phyloP scores from a whole-genome alignment of 2,113 vertebrate species.

The Podiceps cristatus region DNA sequence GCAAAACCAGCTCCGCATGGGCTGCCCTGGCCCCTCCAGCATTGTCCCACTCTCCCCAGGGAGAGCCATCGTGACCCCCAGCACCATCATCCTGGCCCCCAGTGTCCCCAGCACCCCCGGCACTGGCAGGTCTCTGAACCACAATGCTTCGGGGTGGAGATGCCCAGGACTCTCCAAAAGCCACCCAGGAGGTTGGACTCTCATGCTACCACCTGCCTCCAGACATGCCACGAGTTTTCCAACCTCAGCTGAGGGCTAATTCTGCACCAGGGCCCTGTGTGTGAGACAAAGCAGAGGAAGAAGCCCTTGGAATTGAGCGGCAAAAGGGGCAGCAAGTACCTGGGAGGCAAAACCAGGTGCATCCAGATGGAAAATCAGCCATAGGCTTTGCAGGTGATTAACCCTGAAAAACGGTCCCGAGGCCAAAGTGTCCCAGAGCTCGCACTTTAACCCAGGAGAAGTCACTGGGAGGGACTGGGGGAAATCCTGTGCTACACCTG shows the following conservation, averaged over 20 bases:
- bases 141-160: rapidly evolving
- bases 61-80: rapidly evolving
- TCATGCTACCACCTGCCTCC: background rate
- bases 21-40: rapidly evolving
- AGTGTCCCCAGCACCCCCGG: background rate
- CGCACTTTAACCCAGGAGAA: background rate
- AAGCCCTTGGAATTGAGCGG: background rate
- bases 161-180: background rate
- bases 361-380: background rate
- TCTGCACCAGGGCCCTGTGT: background rate
- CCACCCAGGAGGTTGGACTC: background rate
- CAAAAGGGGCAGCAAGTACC: background rate
- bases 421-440: background rate
- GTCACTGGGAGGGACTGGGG: background rate
- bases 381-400: background rate
- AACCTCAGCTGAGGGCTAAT: background rate
- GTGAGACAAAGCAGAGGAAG: background rate
- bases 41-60: rapidly evolving
- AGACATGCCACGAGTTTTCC: background rate
- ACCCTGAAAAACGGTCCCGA: background rate
- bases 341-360: background rate
- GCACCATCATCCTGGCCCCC: background rate
- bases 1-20: background rate
- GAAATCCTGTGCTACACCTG: background rate
- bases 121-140: background rate